Percentiles rank a stretch among this genome's conserved stretches.
Conservation (phyloP, 2,113 vertebrate genomes). For the Scomber colias region DNA sequence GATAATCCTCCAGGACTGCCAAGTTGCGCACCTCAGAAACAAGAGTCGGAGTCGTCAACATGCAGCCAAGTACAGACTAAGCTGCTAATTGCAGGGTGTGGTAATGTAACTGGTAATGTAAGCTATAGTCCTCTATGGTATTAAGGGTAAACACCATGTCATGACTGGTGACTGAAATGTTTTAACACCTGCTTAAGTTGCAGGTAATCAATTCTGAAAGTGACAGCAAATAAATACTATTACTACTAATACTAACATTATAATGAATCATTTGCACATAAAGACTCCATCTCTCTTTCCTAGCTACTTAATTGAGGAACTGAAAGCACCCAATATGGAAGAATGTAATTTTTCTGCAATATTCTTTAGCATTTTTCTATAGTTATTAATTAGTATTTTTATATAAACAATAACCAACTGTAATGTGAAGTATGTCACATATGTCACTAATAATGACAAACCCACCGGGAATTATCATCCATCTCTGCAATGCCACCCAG, state of each 20-base stretch:
- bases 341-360: too few species aligned
- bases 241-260: too few species aligned
- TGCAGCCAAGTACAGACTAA: conserved; percentile 75
- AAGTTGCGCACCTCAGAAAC: conserved; percentile 82
- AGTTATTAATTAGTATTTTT: not conserved
- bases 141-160: conserved; percentile 26
- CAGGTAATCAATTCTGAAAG: conserved; percentile 24
- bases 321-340: too few species aligned
- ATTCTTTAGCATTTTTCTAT: not conserved
- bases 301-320: too few species aligned
- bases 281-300: not conserved
- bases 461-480: not conserved
- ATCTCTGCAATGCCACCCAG: not conserved
- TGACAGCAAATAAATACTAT: conserved; percentile 12
- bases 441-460: not conserved
- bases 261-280: not conserved
- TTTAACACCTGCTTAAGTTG: conserved; percentile 15
- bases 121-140: conserved; percentile 58
- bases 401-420: not conserved
- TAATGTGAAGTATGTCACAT: not conserved
- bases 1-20: conserved; percentile 85
- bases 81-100: conserved; percentile 80
- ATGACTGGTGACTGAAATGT: conserved; percentile 25
- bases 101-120: conserved; percentile 69
- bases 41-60: conserved; percentile 81